These are phyloP conservation scores for Saimiri boliviensis DNA, from an alignment of 2,113 vertebrate genomes.

Conservation along the genomic window DNA sequence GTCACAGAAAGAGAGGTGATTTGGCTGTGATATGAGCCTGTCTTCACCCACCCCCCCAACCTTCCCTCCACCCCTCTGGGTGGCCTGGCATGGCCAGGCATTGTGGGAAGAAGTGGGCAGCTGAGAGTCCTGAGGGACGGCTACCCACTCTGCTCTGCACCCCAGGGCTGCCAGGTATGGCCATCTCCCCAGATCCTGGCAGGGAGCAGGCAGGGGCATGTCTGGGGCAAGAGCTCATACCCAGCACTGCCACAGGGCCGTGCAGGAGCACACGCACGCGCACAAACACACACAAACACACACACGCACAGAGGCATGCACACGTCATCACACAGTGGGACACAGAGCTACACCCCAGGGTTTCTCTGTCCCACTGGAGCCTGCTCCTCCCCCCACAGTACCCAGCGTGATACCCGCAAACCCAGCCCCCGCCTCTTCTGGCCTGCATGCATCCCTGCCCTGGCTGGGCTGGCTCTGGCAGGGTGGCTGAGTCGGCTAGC, in stretches of 20 bases:
- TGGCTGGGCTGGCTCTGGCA: background rate
- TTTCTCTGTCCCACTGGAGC: slow-evolving; percentile 48
- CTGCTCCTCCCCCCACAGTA: slow-evolving; percentile 61
- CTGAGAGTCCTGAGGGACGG: background rate
- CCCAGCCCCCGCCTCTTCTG: background rate
- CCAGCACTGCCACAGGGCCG: slow-evolving; percentile 25
- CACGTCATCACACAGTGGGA: slow-evolving; percentile 65
- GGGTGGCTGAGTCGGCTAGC: background rate
- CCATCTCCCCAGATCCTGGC: slow-evolving; percentile 51
- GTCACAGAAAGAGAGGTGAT: slow-evolving; percentile 20
- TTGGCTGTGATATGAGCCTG: slow-evolving; percentile 19
- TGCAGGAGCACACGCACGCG: background rate
- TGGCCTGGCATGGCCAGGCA: slow-evolving; percentile 35
- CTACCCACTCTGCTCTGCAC: slow-evolving; percentile 59
- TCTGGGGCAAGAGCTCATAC: slow-evolving; percentile 66
- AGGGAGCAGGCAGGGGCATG: slow-evolving; percentile 69
- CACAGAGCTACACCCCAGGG: slow-evolving; percentile 55
- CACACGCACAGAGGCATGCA: slow-evolving; percentile 1
- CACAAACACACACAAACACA: background rate
- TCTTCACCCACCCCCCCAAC: background rate
- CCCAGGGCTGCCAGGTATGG: slow-evolving; percentile 46
- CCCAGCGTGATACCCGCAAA: slow-evolving; percentile 48
- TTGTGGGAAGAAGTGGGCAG: slow-evolving; percentile 53
- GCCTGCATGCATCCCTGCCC: background rate
- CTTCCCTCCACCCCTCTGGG: background rate